Evolutionary conservation across 1,140 invertebrate genomes (phyloP).

Genomic region (Magallana gigas): DNA sequence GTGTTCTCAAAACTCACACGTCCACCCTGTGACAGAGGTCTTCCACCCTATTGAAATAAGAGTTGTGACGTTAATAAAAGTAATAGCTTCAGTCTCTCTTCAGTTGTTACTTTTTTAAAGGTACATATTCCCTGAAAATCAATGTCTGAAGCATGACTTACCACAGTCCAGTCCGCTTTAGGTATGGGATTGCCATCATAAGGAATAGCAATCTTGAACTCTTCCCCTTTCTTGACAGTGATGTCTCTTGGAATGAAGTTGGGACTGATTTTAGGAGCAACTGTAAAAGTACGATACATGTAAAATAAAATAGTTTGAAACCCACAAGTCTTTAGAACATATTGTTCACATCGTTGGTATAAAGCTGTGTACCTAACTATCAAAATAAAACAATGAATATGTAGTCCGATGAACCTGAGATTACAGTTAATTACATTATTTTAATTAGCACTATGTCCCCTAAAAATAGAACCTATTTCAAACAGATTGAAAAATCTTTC

Average conservation of each 20-base stretch:
- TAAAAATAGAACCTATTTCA: no score
- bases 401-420: no score
- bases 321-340: no score
- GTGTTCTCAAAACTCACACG: conserved; percentile 93
- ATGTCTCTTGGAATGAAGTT: conserved; percentile 96
- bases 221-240: conserved; percentile 96
- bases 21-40: conserved; percentile 81
- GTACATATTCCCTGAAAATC: no score
- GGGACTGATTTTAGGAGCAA: conserved; percentile 89
- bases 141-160: conserved; percentile 56
- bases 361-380: no score
- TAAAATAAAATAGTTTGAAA: background rate
- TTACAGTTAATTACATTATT: no score
- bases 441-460: no score
- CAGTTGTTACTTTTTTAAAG: no score
- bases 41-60: conserved; percentile 4
- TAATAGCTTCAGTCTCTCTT: no score
- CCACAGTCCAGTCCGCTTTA: conserved; percentile 92
- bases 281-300: conserved; percentile 60
- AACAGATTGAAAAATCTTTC: no score
- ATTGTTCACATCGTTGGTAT: no score
- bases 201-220: conserved; percentile 96
- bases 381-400: no score
- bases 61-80: background rate
- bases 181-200: conserved; percentile 95